Conservation (phyloP, 2,888 invertebrate genomes). For the Eulithis testata region DNA sequence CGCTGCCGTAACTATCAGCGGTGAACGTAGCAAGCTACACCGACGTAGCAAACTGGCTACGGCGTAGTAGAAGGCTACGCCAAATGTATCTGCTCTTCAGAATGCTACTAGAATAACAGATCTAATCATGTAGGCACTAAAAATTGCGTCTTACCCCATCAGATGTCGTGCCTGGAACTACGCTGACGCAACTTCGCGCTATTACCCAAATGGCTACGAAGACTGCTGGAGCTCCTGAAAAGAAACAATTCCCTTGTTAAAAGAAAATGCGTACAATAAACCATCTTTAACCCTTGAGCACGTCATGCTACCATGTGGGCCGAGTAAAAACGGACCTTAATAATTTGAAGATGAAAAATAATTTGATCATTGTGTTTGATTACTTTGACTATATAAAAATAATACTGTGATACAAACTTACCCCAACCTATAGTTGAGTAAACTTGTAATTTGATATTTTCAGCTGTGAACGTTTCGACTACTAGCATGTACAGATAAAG, state of each 20-base stretch:
- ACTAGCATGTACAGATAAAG: constrained; percentile 94
- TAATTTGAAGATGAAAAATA: constrained; percentile 8
- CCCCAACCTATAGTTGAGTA: constrained; percentile 95
- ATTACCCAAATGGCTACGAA: constrained; percentile 79
- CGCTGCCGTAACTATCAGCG: not conserved
- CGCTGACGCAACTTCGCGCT: constrained; percentile 69
- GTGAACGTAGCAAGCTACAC: too few species aligned
- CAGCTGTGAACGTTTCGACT: constrained; percentile 93
- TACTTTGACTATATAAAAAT: not conserved
- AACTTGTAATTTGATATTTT: constrained; percentile 92
- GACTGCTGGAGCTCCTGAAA: constrained; percentile 74
- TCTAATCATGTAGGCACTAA: too few species aligned
- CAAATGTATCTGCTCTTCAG: too few species aligned
- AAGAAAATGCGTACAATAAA: not conserved
- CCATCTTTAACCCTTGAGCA: too few species aligned
- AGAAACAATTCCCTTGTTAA: not conserved
- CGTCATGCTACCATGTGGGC: too few species aligned
- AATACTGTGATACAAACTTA: constrained; percentile 76
- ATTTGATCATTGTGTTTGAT: too few species aligned
- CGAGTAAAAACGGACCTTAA: too few species aligned
- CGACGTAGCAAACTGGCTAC: too few species aligned
- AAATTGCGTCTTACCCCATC: constrained; percentile 63
- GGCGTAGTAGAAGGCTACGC: too few species aligned
- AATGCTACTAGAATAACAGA: too few species aligned
- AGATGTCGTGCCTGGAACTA: constrained; percentile 64